Base-by-base conservation (phyloP, 2,888 invertebrate species). In the Papilio demoleus region DNA sequence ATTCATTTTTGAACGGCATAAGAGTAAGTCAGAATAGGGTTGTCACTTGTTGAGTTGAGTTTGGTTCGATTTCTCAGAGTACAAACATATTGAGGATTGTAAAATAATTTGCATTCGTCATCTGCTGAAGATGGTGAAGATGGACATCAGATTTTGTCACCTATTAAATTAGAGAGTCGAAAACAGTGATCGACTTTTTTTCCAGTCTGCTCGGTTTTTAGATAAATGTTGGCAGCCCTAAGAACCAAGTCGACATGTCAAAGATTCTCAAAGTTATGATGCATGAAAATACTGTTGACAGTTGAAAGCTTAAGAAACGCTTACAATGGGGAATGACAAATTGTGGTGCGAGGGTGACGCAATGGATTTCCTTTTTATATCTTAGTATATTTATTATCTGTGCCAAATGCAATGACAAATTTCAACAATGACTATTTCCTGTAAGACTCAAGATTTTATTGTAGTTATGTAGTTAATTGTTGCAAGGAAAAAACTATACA, bases 251-350 rank as follows among this genome's bases (percentile, higher is more conserved):
- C 27, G 53, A 53, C 27, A 1, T 53, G 40, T 67, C 50, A 53
- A 40, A 50, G 40, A 61, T 40, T 38, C 24, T 53, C 47, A 60
- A 47, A 50, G 45, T 59, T 45, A 65, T n/a, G 17, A 42, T 42
- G 45, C 42, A 42, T 61, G 47, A 50, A 67, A 67, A 31, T 61
- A 61, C 67, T 40, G 67, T 40, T 67, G 67, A 67, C 67, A 67
- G 47, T 53, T 53, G n/a, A 12, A 36, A 61, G 14, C 38, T 40
- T 38, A 67, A 42, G 40, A 36, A 53, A 53, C 24, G 27, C 14
- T 47, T 9, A 56, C 56, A 66, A 60, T 66, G 12, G 11, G 47
- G 14, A 34, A 40, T 61, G 67, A 67, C 67, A 61, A 67, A 67
- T 67, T 67, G 66, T 50, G 24, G 47, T 27, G 50, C 31, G 50